These are phyloP conservation scores for Ciconia nigra DNA, from an alignment of 2,797 vertebrate genomes.

Conservation along the genomic window DNA sequence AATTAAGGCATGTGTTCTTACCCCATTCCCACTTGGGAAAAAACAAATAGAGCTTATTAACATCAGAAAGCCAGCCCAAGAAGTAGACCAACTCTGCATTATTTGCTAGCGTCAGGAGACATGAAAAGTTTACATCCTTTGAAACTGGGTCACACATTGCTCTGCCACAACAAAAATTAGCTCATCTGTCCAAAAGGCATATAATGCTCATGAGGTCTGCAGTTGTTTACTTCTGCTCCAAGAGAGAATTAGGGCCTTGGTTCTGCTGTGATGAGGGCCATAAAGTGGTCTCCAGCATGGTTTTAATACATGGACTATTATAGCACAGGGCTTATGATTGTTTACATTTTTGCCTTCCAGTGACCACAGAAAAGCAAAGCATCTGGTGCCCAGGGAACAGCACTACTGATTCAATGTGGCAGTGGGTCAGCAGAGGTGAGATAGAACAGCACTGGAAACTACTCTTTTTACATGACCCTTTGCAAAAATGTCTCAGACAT, in stretches of 20 bases:
- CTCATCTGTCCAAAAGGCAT: constrained; percentile 32
- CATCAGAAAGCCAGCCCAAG: neutral
- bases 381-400: neutral
- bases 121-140: constrained; percentile 15
- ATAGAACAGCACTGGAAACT: neutral
- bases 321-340: neutral
- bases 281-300: constrained; percentile 5
- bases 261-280: neutral
- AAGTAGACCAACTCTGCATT: neutral
- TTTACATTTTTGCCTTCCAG: constrained; percentile 29
- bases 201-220: constrained; percentile 17
- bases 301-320: constrained; percentile 17
- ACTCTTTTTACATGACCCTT: neutral
- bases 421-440: constrained; percentile 26
- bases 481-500: neutral
- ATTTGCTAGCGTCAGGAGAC: neutral
- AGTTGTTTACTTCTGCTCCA: constrained; percentile 33
- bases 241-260: neutral
- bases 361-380: neutral
- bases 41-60: constrained; percentile 9
- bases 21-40: neutral
- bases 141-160: neutral
- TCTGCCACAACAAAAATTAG: constrained; percentile 40
- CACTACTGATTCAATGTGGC: constrained; percentile 15
- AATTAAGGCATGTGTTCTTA: neutral